Evolutionary conservation across 92 coral and sea anemone genomes (phyloP), one percentile per base, ranked within the genome.

Genomic region (Zoanthus sociatus): DNA sequence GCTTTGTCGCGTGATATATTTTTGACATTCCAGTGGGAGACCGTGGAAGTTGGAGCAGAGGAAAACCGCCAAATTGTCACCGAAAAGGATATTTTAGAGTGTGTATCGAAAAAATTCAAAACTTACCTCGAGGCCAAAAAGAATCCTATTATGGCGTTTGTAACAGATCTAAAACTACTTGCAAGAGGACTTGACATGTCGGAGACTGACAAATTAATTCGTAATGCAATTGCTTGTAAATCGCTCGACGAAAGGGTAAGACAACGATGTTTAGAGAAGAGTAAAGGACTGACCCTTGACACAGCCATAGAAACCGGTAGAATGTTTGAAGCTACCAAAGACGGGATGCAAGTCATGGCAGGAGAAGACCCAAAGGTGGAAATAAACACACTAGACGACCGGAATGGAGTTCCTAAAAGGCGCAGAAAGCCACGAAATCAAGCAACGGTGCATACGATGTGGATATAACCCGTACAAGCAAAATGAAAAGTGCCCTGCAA

Each of bases 141-240:
- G 50, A 71, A 71, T 51, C 50, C 55, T 51, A 37, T 32, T 18
- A 51, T 71, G 82, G 71, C 46, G 42, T 92, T 90, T 83, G 91
- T 92, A 16, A 86, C 90, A 4, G 86, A 90, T 45, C 90, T 90
- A 3, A 90, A 85, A 48, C 88, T 90, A 5, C 64, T 88, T 76
- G 91, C 92, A 20, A 78, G 93, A 51, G 93, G 92, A 33, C 76
- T 90, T 78, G 92, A 78, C 86, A 77, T 90, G 14, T 68, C 33
- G 12, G 78, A 74, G 31, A 76, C 63, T 21, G 66, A 76, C 18
- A 76, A 76, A 16, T 48, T 90, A 9, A 85, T 88, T 46, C 66
- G 91, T 5, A 92, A 92, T 68, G 93, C 91, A 30, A 90, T 90
- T 44, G 92, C 88, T 6, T 93, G 90, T 55, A 90, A 86, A 61